A percentile compares a stretch with the other conserved stretches of the same genome.
Evolutionary conservation across 2,797 vertebrate species (phyloP).

Genomic region (Zenarchopterus dispar): DNA sequence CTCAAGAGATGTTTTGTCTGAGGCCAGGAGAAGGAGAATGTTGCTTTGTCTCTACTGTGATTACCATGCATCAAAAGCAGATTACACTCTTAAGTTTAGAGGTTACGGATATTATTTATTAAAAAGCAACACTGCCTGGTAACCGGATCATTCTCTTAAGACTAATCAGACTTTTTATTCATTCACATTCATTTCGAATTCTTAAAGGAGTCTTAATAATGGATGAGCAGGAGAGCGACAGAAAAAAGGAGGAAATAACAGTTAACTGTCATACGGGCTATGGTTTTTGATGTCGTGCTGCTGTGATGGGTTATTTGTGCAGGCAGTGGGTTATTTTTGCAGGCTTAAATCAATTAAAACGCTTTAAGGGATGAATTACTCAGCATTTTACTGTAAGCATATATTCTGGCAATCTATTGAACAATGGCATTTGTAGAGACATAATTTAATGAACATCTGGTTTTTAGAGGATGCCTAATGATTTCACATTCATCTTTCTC

Average conservation of each 20-base stretch:
- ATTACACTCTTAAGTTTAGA: conserved; percentile 63
- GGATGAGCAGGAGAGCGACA: conserved; percentile 58
- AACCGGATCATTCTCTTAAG: conserved; percentile 58
- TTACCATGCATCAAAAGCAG: conserved; percentile 64
- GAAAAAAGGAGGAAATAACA: conserved; percentile 51
- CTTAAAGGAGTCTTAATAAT: conserved; percentile 69
- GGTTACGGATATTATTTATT: conserved; percentile 65
- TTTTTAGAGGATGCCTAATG: conserved; percentile 85
- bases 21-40: conserved; percentile 59
- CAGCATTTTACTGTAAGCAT: conserved; percentile 76
- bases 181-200: conserved; percentile 61
- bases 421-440: conserved; percentile 80
- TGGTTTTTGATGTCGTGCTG: conserved; percentile 51
- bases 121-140: conserved; percentile 56
- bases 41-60: conserved; percentile 65
- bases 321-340: conserved; percentile 61
- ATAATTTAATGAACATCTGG: conserved; percentile 87
- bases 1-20: conserved; percentile 75
- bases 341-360: conserved; percentile 72
- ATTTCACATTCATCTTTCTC: conserved; percentile 85
- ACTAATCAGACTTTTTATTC: conserved; percentile 67
- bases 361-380: conserved; percentile 73
- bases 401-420: conserved; percentile 80
- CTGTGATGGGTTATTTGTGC: conserved; percentile 61
- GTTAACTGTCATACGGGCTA: conserved; percentile 41